Evolutionary conservation across 2,113 vertebrate genomes (phyloP).

Genomic region (Centropus bengalensis): DNA sequence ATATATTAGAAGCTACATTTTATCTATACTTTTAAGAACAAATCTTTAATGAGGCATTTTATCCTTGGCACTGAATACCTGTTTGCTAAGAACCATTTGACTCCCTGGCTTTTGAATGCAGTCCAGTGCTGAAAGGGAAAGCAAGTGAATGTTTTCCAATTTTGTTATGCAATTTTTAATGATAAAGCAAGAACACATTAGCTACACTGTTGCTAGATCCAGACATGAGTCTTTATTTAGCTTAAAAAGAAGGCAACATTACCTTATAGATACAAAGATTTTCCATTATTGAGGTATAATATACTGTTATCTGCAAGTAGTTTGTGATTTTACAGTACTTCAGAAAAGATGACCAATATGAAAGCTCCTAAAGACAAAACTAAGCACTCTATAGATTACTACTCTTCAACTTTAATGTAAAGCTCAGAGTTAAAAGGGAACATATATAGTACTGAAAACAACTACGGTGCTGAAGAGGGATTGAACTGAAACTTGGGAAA

Average conservation of each 20-base stretch:
- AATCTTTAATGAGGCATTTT: not conserved
- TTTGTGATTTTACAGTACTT: not conserved
- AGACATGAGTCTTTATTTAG: not conserved
- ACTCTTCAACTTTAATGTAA: not conserved
- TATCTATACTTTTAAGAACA: not conserved
- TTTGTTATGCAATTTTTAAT: not conserved
- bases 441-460: not conserved
- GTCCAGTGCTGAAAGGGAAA: not conserved
- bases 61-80: accelerated
- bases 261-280: not conserved
- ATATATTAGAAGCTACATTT: not conserved
- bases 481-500: not conserved
- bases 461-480: accelerated
- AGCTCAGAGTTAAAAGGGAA: not conserved
- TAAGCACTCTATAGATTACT: not conserved
- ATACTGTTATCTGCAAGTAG: not conserved
- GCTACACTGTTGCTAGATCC: not conserved
- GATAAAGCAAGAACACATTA: not conserved
- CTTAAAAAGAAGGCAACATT: not conserved
- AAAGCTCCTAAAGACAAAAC: not conserved
- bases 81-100: not conserved
- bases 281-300: not conserved
- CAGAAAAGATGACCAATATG: not conserved
- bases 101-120: not conserved
- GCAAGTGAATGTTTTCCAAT: not conserved